phyloP scores from a whole-genome alignment of 2,113 vertebrate species.

The Archilochus colubris region DNA sequence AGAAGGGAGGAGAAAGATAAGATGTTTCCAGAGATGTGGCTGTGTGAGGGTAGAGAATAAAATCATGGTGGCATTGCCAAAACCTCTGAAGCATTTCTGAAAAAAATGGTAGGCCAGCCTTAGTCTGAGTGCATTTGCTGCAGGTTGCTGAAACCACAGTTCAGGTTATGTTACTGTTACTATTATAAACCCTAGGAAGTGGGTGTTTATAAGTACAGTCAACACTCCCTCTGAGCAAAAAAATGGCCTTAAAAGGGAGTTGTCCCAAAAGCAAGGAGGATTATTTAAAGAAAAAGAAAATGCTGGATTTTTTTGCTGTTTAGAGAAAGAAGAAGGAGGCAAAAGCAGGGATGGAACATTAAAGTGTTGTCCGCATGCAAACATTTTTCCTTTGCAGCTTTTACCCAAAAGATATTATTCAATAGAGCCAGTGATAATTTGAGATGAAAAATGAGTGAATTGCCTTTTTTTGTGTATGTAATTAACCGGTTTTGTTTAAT shows the following conservation, averaged over 20 bases:
- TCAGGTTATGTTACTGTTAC: conserved; percentile 60
- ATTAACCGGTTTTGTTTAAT: neutral
- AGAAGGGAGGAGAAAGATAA: neutral
- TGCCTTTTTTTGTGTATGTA: neutral
- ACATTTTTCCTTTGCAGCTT: neutral
- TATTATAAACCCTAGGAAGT: conserved; percentile 67
- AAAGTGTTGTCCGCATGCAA: neutral
- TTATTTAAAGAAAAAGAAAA: conserved; percentile 66
- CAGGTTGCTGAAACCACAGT: conserved; percentile 17
- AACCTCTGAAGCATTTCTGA: neutral
- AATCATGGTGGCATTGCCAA: neutral
- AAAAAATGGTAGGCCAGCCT: neutral
- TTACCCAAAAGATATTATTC: neutral
- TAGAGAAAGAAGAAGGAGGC: neutral
- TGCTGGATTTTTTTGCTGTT: conserved; percentile 28
- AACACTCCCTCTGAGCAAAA: conserved; percentile 57
- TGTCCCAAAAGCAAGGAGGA: conserved; percentile 42
- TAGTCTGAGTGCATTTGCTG: neutral
- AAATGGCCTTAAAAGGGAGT: conserved; percentile 66
- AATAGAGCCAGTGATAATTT: neutral
- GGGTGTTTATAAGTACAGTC: conserved; percentile 67
- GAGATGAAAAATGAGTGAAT: neutral
- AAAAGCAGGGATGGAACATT: neutral
- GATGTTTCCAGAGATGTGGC: neutral
- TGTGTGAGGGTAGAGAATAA: neutral